Base-by-base conservation (phyloP, 2,113 vertebrate species). In the Bubo blakistoni region DNA sequence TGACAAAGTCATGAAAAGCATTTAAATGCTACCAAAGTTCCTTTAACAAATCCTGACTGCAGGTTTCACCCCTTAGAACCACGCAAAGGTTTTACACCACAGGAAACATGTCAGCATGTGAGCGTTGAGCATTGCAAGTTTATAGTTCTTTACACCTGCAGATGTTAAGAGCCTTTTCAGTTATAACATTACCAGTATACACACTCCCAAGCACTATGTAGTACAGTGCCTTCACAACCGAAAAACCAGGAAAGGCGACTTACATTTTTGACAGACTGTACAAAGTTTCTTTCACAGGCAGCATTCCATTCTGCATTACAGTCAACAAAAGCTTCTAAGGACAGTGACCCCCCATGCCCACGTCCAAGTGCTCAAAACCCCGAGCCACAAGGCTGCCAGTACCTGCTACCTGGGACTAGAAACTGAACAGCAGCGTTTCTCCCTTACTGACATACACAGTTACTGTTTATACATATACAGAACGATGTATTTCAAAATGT, bases 231-330 rank as follows among this genome's bases (percentile, higher is more conserved):
- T 46, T 58, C 47, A 27, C 57, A 40, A 19, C 17, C 6, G 10
- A 32, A 13, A 55, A 36, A 8, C 1, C 27, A 34, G 46, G 27
- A 38, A 57, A 27, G 0, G 1, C 3, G 25, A 29, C 10, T 10
- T 1, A 34, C 5, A 11, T 24, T 32, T 42, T 29, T 13, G 16
- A 27, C 2, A 32, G 62, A 3, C 5, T 9, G 24, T 16, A 38
- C 44, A 11, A 44, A 26, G 36, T 26, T 46, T 51, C 44, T 58
- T 20, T 46, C 44, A 13, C 13, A 22, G 65, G 29, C 44, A 38
- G 27, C 30, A 42, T 21, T 21, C 13, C 55, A 22, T 30, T 54
- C 57, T 44, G 42, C 55, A 16, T 6, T 25, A 6, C 65, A 52
- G 29, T 25, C 9, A 2, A n/a, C 26, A 65, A 59, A 71, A 65